A percentile compares a stretch with the other conserved stretches of the same genome.
phyloP scores from a whole-genome alignment of 1,140 invertebrate genomes.

The Brachionus rubens region DNA sequence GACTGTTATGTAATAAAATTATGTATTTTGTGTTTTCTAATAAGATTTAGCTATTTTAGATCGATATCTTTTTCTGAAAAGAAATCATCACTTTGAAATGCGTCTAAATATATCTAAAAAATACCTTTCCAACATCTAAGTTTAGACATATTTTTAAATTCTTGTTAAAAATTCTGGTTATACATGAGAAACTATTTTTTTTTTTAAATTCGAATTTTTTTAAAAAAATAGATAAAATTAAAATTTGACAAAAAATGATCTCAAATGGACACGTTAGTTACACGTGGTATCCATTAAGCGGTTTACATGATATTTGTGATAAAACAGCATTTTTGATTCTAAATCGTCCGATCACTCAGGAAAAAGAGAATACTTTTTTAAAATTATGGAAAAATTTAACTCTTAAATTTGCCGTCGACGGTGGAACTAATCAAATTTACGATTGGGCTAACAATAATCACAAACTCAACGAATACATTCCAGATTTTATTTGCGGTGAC shows the following conservation, averaged over 20 bases:
- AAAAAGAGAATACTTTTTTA: not conserved
- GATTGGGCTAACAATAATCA: not conserved
- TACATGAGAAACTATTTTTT: too few relatives aligned
- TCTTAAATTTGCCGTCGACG: conserved; percentile 18
- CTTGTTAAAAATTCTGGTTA: too few relatives aligned
- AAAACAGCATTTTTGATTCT: conserved; percentile 14
- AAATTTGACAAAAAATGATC: not conserved
- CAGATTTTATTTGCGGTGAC: conserved; percentile 33
- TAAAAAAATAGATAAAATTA: not conserved
- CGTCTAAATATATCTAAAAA: too few relatives aligned
- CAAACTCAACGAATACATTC: not conserved
- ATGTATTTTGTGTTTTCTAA: too few relatives aligned
- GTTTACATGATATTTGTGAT: not conserved
- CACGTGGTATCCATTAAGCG: not conserved
- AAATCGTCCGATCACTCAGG: conserved; percentile 21
- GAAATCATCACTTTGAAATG: too few relatives aligned
- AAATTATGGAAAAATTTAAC: conserved; percentile 7
- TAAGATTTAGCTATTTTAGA: too few relatives aligned
- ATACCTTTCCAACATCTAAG: too few relatives aligned
- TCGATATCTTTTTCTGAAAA: too few relatives aligned
- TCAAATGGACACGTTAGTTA: not conserved
- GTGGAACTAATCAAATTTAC: conserved; percentile 3
- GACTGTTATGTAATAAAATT: too few relatives aligned
- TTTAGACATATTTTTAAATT: too few relatives aligned
- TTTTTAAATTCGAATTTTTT: not conserved